phyloP scores from a whole-genome alignment of 2,113 vertebrate genomes.

The Saccopteryx leptura region DNA sequence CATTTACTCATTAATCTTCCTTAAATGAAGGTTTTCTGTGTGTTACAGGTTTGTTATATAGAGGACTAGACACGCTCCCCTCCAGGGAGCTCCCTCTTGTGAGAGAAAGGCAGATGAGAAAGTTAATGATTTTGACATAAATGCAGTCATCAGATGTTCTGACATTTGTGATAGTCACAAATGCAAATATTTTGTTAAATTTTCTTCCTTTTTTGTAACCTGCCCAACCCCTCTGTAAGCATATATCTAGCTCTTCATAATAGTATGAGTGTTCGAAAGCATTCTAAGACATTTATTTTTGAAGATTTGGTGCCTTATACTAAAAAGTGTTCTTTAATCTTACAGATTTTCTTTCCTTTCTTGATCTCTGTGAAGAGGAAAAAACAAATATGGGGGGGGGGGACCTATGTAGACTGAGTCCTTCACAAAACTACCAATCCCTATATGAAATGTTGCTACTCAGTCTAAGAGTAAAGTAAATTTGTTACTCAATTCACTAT shows the following conservation, averaged over 20 bases:
- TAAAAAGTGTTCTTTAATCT: background rate
- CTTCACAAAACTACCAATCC: background rate
- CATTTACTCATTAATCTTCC: background rate
- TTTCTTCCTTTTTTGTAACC: background rate
- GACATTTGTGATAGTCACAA: background rate
- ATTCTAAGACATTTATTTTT: background rate
- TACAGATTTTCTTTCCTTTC: background rate
- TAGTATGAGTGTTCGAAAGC: background rate
- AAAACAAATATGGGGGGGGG: background rate
- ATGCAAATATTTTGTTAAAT: constrained; percentile 3
- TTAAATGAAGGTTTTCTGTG: background rate
- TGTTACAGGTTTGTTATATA: background rate
- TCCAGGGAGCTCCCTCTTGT: background rate
- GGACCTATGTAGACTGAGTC: background rate
- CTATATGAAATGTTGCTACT: background rate
- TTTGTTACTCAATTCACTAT: background rate
- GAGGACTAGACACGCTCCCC: background rate
- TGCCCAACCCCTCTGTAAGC: background rate
- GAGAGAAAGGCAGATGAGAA: background rate
- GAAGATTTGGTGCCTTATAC: background rate
- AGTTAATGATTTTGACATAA: background rate
- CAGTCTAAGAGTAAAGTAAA: background rate
- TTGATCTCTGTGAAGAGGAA: background rate
- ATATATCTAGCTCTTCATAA: background rate
- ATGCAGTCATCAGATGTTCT: background rate